Base-by-base conservation (phyloP, 1,140 invertebrate genomes). In the Babylonia areolata region DNA sequence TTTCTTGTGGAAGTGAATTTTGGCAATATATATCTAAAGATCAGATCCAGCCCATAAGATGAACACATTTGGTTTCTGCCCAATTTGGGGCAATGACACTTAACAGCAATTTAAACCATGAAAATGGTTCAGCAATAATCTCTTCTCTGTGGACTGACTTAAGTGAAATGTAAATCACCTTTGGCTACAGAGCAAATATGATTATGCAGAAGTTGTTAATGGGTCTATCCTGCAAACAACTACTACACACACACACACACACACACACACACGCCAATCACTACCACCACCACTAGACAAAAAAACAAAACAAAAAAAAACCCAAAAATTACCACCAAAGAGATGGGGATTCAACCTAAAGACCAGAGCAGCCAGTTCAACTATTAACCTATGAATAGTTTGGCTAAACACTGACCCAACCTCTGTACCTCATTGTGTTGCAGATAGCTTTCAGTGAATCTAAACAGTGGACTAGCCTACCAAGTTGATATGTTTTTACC, bases 51-150 rank as follows among this genome's bases (percentile, higher is more conserved):
- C 58, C 58, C 28, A n/a, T 2, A 23, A 23, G 58, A 64, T 64
- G 58, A 64, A 64, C 58, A 64, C 58, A 64, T 64, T 64, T 64
- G 17, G 58, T 12, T n/a, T 64, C 28, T 12, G 58, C 58, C 58
- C 58, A 64, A n/a, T 64, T 64, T 64, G 58, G 58, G 58, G 58
- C 58, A 64, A 64, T n/a, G 28, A 64, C 58, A 64, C 58, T n/a
- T 64, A 6, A 64, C 58, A 64, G 28, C 58, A 12, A 51, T 51
- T 51, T 64, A 12, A 64, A 6, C 12, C 28, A 23, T 0, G 28
- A 20, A 64, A 23, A 23, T 64, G 58, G 15, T n/a, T 23, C 23
- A 23, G 58, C 23, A 23, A n/a, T 6, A 64, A 64, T 23, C 23
- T 64, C 28, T 64, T 23, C 17, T 64, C 23, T 64, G 0, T 20